Percentiles rank a stretch among this genome's conserved stretches.
Evolutionary conservation across 2,888 invertebrate species (phyloP).

Genomic region (Cataglyphis livida): DNA sequence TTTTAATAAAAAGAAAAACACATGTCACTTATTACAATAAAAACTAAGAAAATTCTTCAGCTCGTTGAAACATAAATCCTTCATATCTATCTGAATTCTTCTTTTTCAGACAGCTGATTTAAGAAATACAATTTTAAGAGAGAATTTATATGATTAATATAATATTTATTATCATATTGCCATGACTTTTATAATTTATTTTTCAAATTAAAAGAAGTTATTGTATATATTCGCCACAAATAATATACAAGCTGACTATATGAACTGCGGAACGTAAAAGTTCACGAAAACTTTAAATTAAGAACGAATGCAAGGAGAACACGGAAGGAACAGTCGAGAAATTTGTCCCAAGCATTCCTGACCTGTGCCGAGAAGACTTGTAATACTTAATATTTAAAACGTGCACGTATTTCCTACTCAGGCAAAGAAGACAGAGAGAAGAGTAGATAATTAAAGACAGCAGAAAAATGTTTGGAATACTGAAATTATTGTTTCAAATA

Average conservation of each 20-base stretch:
- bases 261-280: not conserved
- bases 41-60: not conserved
- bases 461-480: not conserved
- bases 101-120: not conserved
- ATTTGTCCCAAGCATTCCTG: constrained; percentile 17
- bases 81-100: not conserved
- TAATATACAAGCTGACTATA: not conserved
- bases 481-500: not conserved
- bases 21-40: not conserved
- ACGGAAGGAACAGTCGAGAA: constrained; percentile 8
- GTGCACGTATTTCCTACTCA: constrained; percentile 16
- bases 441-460: constrained; percentile 24
- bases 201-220: not conserved
- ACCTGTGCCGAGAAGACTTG: constrained; percentile 16
- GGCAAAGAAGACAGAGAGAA: not conserved
- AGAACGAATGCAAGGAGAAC: constrained; percentile 19
- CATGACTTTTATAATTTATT: not conserved
- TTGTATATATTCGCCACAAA: not conserved
- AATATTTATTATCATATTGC: not conserved
- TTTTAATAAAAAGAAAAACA: not conserved
- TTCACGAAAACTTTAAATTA: constrained; percentile 38
- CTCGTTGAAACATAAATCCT: not conserved
- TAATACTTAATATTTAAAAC: constrained; percentile 55
- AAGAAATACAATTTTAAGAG: not conserved
- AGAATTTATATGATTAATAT: not conserved